Percentiles rank a stretch among this genome's conserved stretches.
Conservation (phyloP, 2,888 invertebrate species). For the Caenorhabditis zanzibari region DNA sequence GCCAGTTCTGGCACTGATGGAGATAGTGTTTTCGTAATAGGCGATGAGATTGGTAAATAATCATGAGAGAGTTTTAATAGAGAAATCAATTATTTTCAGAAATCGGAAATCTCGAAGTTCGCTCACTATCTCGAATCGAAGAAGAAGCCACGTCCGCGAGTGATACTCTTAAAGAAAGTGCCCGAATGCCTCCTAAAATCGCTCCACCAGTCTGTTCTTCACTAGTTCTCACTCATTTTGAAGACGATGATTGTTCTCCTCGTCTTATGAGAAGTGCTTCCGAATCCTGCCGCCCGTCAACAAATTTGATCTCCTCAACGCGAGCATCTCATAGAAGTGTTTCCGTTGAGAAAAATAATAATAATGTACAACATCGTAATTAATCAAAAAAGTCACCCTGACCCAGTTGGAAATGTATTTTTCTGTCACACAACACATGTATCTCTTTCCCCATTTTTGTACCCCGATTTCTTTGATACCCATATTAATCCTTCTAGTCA, state of each 20-base stretch:
- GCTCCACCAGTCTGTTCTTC: conserved; percentile 60
- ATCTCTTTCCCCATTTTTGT: conserved; percentile 5
- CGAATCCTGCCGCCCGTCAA: conserved; percentile 55
- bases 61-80: background rate
- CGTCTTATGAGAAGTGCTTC: conserved; percentile 52
- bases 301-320: conserved; percentile 35
- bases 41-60: conserved; percentile 70
- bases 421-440: conserved; percentile 6
- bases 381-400: conserved; percentile 36
- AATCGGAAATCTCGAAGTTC: conserved; percentile 68
- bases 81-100: background rate
- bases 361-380: conserved; percentile 25
- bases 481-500: conserved; percentile 36
- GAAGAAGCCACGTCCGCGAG: conserved; percentile 63
- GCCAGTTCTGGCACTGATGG: conserved; percentile 74
- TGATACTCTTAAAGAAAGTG: conserved; percentile 52
- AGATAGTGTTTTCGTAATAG: conserved; percentile 76
- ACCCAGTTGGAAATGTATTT: background rate
- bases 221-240: conserved; percentile 42
- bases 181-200: conserved; percentile 64
- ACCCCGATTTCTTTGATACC: background rate
- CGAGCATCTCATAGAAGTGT: conserved; percentile 37
- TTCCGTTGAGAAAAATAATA: conserved; percentile 64
- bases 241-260: conserved; percentile 37
- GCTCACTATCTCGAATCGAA: conserved; percentile 71